Evolutionary conservation across 2,113 vertebrate genomes (phyloP).

Genomic region (Willisornis vidua): DNA sequence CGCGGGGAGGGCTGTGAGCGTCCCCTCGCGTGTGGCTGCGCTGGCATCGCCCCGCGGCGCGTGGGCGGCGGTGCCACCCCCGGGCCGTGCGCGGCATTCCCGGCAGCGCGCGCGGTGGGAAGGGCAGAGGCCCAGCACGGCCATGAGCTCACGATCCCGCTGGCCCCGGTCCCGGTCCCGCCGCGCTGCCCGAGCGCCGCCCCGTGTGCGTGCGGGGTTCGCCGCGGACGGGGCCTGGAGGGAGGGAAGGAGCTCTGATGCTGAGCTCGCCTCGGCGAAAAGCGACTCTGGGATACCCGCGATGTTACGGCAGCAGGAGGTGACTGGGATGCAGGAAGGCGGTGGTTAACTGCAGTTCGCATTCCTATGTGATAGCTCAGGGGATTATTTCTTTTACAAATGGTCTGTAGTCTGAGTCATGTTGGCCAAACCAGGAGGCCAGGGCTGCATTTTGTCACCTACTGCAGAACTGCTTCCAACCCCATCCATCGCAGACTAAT

Average conservation of each 20-base stretch:
- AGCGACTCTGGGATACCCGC: not conserved
- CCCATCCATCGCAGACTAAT: not conserved
- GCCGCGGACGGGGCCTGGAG: not conserved
- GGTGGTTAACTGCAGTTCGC: not conserved
- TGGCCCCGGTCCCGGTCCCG: not conserved
- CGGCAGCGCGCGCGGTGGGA: not conserved
- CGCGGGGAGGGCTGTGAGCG: not conserved
- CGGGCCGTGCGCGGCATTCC: not conserved
- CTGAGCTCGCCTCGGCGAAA: rapidly evolving
- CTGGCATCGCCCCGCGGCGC: not conserved
- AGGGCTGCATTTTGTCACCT: not conserved
- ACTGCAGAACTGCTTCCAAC: not conserved
- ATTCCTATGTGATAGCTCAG: constrained; percentile 7
- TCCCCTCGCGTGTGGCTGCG: not conserved
- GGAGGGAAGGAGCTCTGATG: too few species aligned
- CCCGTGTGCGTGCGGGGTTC: not conserved
- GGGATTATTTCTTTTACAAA: not conserved
- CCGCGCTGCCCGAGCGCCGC: not conserved
- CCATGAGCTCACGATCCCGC: not conserved
- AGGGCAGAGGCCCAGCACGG: rapidly evolving
- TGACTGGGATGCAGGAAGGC: not conserved
- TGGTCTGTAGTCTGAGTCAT: not conserved
- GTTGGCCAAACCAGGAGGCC: not conserved
- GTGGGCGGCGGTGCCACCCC: not conserved
- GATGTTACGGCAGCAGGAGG: not conserved